Evolutionary conservation across 2,888 invertebrate species (phyloP).

Genomic region (Camptogramma bilineatum): DNA sequence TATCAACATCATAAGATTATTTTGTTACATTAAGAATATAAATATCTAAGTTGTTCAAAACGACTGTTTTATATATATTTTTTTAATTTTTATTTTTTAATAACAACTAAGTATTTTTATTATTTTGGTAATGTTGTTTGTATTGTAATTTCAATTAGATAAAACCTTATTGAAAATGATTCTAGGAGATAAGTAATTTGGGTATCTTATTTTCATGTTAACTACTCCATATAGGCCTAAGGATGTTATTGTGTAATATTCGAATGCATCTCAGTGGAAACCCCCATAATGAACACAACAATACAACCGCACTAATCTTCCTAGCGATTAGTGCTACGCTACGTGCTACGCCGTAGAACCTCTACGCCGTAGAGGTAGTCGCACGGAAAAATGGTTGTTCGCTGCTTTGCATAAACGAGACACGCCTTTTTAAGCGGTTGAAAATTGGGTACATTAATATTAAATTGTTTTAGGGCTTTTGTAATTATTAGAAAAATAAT

Average conservation of each 20-base stretch:
- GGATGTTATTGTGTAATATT: constrained; percentile 11
- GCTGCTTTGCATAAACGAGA: background rate
- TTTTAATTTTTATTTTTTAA: no score
- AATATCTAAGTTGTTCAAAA: no score
- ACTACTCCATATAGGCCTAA: background rate
- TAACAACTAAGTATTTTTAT: no score
- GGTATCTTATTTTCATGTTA: no score
- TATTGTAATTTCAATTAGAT: no score
- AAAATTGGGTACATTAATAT: background rate
- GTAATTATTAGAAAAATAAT: background rate
- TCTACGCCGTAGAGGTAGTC: constrained; percentile 25
- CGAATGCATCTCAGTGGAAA: constrained; percentile 44
- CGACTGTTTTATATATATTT: no score
- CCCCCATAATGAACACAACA: constrained; percentile 50
- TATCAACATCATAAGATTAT: background rate
- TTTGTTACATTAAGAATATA: no score
- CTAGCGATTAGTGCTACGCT: constrained; percentile 70
- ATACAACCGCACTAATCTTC: constrained; percentile 64
- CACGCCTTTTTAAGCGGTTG: background rate
- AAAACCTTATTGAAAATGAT: no score
- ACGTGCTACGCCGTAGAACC: constrained; percentile 42
- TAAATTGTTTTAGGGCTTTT: background rate
- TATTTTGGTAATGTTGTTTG: no score
- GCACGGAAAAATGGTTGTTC: constrained; percentile 5
- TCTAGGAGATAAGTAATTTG: no score